Conservation (phyloP, 2,797 vertebrate species). For the Liparis tanakae region DNA sequence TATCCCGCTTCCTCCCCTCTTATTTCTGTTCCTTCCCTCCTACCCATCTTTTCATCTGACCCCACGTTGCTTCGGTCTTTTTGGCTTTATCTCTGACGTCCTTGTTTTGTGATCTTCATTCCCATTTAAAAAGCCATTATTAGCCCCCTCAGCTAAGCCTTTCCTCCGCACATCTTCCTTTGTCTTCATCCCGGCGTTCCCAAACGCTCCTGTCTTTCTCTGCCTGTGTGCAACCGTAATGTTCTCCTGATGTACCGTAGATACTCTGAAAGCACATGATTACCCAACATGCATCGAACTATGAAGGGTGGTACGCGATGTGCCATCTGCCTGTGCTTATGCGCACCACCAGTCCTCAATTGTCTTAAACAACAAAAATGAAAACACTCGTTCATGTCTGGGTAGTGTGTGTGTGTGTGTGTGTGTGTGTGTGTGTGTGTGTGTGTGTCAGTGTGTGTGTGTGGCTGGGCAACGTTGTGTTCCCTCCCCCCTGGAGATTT, state of each 20-base stretch:
- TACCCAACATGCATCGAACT: constrained; percentile 38
- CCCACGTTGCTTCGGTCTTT: constrained; percentile 15
- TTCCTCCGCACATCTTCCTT: constrained; percentile 18
- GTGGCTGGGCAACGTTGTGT: constrained; percentile 39
- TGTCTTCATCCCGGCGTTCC: constrained; percentile 21
- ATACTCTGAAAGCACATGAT: constrained; percentile 26
- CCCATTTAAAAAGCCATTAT: constrained; percentile 34
- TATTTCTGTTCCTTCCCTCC: not conserved
- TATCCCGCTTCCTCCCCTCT: not conserved
- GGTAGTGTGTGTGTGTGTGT: not conserved
- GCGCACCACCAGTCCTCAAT: constrained; percentile 54
- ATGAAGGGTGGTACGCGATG: constrained; percentile 32
- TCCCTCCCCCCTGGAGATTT: constrained; percentile 45
- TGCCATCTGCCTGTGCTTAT: constrained; percentile 64
- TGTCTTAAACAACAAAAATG: constrained; percentile 58
- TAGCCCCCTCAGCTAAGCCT: constrained; percentile 43
- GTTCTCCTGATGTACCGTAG: constrained; percentile 14
- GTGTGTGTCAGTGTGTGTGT: constrained; percentile 15
- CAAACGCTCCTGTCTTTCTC: constrained; percentile 6
- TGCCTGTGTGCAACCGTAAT: not conserved
- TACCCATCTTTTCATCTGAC: constrained; percentile 39
- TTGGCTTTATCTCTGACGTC: constrained; percentile 7
- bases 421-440: constrained; percentile 47
- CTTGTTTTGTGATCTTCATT: constrained; percentile 16
- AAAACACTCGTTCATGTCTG: constrained; percentile 53